Percentiles rank a stretch among this genome's conserved stretches.
These are phyloP conservation scores for Plutella xylostella DNA, from an alignment of 2,888 invertebrate genomes.

Conservation along the genomic window DNA sequence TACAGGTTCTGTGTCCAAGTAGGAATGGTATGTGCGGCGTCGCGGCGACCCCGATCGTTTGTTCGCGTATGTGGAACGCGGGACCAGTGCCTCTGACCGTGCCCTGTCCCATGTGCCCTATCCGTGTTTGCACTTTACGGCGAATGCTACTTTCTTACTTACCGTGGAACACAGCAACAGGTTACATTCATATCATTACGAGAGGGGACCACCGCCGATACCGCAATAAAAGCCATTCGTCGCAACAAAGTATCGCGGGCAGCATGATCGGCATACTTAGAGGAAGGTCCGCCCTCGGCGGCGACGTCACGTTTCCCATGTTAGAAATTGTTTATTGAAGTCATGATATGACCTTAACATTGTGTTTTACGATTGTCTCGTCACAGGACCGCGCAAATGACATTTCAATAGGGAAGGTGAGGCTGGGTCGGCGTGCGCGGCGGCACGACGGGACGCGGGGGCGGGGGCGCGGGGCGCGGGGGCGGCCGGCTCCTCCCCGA, in stretches of 20 bases:
- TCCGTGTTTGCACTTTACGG: slow-evolving; percentile 2
- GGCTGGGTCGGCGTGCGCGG: slow-evolving; percentile 61
- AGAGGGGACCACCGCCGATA: background rate
- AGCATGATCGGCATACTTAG: slow-evolving; percentile 56
- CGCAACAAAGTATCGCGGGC: slow-evolving; percentile 24
- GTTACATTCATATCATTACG: background rate
- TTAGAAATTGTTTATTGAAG: slow-evolving; percentile 66
- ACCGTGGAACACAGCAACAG: background rate
- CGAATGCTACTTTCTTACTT: background rate
- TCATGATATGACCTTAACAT: slow-evolving; percentile 69
- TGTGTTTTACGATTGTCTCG: slow-evolving; percentile 68
- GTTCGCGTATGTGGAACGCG: slow-evolving; percentile 52
- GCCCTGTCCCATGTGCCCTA: slow-evolving; percentile 7
- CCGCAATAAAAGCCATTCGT: slow-evolving; percentile 30
- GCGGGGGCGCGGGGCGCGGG: background rate
- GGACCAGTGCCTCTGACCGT: slow-evolving; percentile 26
- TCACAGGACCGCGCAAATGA: slow-evolving; percentile 59
- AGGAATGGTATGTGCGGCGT: slow-evolving; percentile 4
- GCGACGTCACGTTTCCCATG: slow-evolving; percentile 62
- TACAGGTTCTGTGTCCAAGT: slow-evolving; percentile 5
- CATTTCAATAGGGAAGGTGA: slow-evolving; percentile 68
- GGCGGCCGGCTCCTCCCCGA: background rate
- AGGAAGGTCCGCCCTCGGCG: slow-evolving; percentile 19
- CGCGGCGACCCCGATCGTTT: slow-evolving; percentile 34
- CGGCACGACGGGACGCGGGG: slow-evolving; percentile 16